Evolutionary conservation across 2,113 vertebrate species (phyloP).

Genomic region (Orthonyx spaldingii): DNA sequence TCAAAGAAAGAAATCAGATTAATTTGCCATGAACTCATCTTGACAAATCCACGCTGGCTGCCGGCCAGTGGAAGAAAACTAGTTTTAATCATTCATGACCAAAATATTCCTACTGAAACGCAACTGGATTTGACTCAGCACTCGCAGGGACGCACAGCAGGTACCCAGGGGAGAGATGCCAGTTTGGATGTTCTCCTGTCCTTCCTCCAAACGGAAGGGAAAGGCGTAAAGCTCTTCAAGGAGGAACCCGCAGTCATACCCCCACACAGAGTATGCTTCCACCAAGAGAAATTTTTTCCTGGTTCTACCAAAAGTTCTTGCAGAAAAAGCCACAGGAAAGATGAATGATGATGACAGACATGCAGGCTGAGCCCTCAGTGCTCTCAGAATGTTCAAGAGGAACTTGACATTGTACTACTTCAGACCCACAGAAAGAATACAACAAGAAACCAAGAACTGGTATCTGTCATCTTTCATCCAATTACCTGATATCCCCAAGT

Average conservation of each 20-base stretch:
- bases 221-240: not conserved
- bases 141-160: not conserved
- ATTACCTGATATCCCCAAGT: not conserved
- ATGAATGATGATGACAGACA: not conserved
- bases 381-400: not conserved
- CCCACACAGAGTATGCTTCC: accelerated
- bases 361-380: not conserved
- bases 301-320: not conserved
- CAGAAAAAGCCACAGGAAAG: not conserved
- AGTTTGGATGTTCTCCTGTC: not conserved
- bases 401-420: not conserved
- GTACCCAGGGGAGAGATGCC: not conserved
- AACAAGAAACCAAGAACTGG: not conserved
- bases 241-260: not conserved
- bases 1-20: slow-evolving; percentile 27
- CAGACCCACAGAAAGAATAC: not conserved
- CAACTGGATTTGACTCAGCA: not conserved
- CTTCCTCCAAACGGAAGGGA: not conserved
- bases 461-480: not conserved
- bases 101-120: not conserved
- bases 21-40: slow-evolving; percentile 12
- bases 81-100: slow-evolving; percentile 2
- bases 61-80: not conserved
- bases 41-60: slow-evolving; percentile 13
- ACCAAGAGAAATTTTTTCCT: not conserved